Conservation (phyloP, 1,140 invertebrate genomes). For the Gonatopus flavifemur region DNA sequence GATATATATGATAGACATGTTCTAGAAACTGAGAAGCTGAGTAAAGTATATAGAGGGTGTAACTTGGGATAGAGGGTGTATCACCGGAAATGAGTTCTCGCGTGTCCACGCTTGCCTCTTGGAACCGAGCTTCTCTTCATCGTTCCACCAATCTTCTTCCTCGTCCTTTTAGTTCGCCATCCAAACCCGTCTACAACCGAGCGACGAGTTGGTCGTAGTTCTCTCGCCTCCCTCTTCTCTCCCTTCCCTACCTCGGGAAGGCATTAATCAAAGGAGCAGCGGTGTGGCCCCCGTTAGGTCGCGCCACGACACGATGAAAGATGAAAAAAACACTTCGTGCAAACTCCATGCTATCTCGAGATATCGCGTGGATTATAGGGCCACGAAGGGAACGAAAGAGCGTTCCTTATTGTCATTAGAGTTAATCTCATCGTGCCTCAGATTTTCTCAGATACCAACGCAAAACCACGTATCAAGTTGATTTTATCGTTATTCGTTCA, state of each 20-base stretch:
- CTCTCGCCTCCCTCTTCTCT: too few relatives aligned
- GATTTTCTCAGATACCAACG: too few relatives aligned
- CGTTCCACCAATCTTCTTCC: conserved; percentile 7
- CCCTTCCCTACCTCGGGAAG: conserved; percentile 35
- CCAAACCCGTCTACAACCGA: too few relatives aligned
- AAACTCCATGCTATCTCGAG: conserved; percentile 30
- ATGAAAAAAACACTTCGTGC: conserved; percentile 35
- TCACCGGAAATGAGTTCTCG: conserved; percentile 50
- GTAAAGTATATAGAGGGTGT: too few relatives aligned
- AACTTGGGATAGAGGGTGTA: conserved; percentile 4
- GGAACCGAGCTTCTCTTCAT: conserved; percentile 26
- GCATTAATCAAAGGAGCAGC: conserved; percentile 48
- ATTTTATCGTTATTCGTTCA: too few relatives aligned
- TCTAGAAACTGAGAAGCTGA: too few relatives aligned
- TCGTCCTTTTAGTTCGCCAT: too few relatives aligned
- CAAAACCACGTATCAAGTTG: too few relatives aligned
- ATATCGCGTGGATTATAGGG: conserved; percentile 24
- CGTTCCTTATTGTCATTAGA: too few relatives aligned
- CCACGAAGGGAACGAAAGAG: too few relatives aligned
- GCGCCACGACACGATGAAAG: conserved; percentile 40
- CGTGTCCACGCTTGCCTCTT: conserved; percentile 40
- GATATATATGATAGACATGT: too few relatives aligned
- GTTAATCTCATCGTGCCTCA: too few relatives aligned
- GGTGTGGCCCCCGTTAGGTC: conserved; percentile 40
- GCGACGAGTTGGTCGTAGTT: conserved; percentile 9